Base-by-base conservation (phyloP, 2,888 invertebrate genomes). In the Paralinhomoeus sp. region DNA sequence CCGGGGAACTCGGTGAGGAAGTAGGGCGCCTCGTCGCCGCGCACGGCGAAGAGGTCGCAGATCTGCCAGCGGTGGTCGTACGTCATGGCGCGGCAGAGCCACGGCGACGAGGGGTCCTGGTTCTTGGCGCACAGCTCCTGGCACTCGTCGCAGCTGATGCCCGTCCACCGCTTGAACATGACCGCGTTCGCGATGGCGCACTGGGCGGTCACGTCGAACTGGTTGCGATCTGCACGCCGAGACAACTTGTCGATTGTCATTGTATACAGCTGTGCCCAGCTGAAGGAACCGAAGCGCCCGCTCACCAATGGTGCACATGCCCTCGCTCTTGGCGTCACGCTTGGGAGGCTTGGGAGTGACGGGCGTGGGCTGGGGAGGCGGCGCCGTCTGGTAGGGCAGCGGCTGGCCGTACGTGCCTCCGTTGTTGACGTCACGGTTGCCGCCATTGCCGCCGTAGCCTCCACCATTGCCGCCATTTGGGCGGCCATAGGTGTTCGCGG, bases 41-140 rank as follows among this genome's bases (percentile, higher is more conserved):
- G 47, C 18, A 54, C 44, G 13, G 54, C 53, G 43, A 50, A 54
- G 33, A 54, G 36, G 41, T 54, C 54, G 40, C 54, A 53, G 27
- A 53, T 53, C 36, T 47, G 44, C 51, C 51, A 53, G 12, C 45
- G 38, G 40, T 50, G 42, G 40, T 53, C 53, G 42, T 55, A 53
- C n/a, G 54, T 53, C 22, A 52, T 35, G 3, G 54, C 50, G n/a
- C 53, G 52, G 42, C 53, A 53, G 24, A 54, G 40, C 54, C 54
- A 53, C 22, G 45, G 47, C 17, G 37, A 43, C 12, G 45, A 41
- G 3, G 45, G 42, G 35, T 52, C 45, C 39, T 37, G 33, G 24
- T 34, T 13, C 15, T 33, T 31, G 2, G 43, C 38, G 40, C 53
- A 53, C 36, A 45, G 45, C 17, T 47, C 42, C 20, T 50, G 42